Percentiles rank a stretch among this genome's conserved stretches.
phyloP scores from a whole-genome alignment of 2,888 invertebrate species.

The Auanema freiburgensis region DNA sequence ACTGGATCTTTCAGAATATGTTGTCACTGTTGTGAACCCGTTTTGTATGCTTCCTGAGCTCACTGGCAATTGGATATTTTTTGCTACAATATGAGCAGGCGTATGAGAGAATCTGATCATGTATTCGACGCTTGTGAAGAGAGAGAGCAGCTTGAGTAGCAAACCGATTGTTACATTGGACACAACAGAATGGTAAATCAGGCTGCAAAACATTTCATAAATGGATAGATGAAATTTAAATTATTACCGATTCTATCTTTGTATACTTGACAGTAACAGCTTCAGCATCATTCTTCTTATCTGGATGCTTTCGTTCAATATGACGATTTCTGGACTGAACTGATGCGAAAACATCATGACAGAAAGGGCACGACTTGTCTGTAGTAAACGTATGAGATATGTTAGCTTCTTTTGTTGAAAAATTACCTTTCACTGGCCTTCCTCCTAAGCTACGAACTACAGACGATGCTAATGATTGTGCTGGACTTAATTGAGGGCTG shows the following conservation, averaged over 20 bases:
- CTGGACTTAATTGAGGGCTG: not conserved
- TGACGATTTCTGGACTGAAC: conserved; percentile 39
- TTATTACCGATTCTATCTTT: conserved; percentile 32
- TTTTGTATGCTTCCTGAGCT: conserved; percentile 31
- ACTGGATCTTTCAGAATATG: no score
- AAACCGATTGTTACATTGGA: conserved; percentile 35
- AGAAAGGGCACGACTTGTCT: conserved; percentile 36
- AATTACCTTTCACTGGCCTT: conserved; percentile 12
- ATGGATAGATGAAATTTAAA: not conserved
- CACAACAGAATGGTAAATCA: conserved; percentile 31
- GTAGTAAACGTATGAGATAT: not conserved
- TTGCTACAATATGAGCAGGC: conserved; percentile 23
- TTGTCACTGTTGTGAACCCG: conserved; percentile 6
- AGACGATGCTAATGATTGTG: not conserved
- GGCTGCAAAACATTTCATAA: conserved; percentile 29
- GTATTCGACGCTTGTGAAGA: conserved; percentile 28
- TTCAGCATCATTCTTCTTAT: conserved; percentile 25
- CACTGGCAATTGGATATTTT: conserved; percentile 32
- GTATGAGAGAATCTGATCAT: conserved; percentile 15
- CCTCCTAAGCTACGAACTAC: not conserved
- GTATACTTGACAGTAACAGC: conserved; percentile 23
- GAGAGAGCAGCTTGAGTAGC: conserved; percentile 30
- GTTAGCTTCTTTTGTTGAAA: conserved; percentile 5
- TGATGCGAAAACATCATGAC: conserved; percentile 31
- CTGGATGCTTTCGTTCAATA: conserved; percentile 39